phyloP scores from a whole-genome alignment of 2,888 invertebrate species.

The Dendrolimus houi region DNA sequence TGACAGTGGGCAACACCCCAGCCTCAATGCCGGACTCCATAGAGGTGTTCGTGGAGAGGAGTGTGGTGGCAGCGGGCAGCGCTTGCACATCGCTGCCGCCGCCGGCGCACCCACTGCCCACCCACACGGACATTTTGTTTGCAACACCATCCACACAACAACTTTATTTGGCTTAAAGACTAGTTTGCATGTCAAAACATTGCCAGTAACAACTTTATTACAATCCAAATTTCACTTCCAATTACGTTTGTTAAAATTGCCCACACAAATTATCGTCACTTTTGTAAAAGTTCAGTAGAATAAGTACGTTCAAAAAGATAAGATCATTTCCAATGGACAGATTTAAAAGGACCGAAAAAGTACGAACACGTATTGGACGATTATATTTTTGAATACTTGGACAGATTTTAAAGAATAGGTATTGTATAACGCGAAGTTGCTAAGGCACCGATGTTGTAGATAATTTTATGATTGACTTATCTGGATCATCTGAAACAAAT shows the following conservation, averaged over 20 bases:
- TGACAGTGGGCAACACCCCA: conserved; percentile 83
- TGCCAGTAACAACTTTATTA: too few relatives aligned
- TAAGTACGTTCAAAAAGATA: not conserved
- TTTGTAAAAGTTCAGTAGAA: too few relatives aligned
- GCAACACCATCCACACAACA: conserved; percentile 56
- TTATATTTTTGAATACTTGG: not conserved
- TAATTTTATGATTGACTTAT: conserved; percentile 27
- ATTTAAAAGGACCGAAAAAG: not conserved
- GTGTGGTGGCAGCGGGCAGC: conserved; percentile 48
- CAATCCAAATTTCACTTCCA: too few relatives aligned
- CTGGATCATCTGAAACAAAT: conserved; percentile 46
- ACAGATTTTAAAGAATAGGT: conserved; percentile 10
- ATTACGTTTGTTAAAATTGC: too few relatives aligned
- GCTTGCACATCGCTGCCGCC: conserved; percentile 41
- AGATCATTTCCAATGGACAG: not conserved
- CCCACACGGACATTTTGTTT: conserved; percentile 66
- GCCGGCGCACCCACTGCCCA: conserved; percentile 61
- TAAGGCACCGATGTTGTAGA: conserved; percentile 46
- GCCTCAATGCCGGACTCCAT: conserved; percentile 82
- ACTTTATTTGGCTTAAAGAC: not conserved
- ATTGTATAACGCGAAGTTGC: conserved; percentile 22
- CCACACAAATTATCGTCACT: too few relatives aligned
- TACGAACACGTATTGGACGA: not conserved
- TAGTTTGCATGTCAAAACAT: too few relatives aligned
- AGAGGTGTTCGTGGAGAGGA: conserved; percentile 67